Evolutionary conservation across 2,888 invertebrate genomes (phyloP).

Genomic region (Mesorhabditis sp.): DNA sequence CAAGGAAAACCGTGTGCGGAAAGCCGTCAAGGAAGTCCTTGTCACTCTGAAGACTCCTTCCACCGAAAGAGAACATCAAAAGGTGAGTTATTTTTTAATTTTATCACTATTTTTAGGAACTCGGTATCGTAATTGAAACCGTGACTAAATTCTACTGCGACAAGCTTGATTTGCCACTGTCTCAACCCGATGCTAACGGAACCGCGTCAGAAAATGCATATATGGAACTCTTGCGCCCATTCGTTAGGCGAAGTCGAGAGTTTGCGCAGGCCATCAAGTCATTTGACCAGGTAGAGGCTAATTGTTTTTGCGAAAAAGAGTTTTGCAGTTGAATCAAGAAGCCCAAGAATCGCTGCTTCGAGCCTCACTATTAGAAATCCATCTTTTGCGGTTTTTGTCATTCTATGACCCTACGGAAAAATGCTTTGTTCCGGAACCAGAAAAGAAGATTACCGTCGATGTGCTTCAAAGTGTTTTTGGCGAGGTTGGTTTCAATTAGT

Average conservation of each 20-base stretch:
- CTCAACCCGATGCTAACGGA: neutral
- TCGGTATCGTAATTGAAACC: neutral
- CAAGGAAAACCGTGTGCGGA: constrained; percentile 59
- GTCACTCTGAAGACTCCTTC: neutral
- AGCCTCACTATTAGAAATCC: constrained; percentile 18
- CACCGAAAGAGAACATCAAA: neutral
- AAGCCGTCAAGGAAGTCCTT: constrained; percentile 9
- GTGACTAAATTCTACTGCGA: neutral
- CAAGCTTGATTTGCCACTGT: neutral
- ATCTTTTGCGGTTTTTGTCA: constrained; percentile 18
- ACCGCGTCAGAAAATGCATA: neutral
- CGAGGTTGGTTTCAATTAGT: neutral
- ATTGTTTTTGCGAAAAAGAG: neutral
- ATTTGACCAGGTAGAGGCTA: neutral
- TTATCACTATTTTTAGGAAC: neutral
- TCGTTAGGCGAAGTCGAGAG: constrained; percentile 11
- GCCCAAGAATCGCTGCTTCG: constrained; percentile 13
- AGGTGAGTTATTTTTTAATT: neutral
- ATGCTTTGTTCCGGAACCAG: constrained; percentile 12
- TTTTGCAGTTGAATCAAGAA: constrained; percentile 12
- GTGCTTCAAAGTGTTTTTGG: constrained; percentile 7
- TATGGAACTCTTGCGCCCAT: constrained; percentile 10
- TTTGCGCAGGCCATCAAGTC: constrained; percentile 12
- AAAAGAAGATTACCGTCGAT: constrained; percentile 11
- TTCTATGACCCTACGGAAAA: constrained; percentile 18